Conservation (phyloP, 2,888 invertebrate genomes). For the Acleris literana region DNA sequence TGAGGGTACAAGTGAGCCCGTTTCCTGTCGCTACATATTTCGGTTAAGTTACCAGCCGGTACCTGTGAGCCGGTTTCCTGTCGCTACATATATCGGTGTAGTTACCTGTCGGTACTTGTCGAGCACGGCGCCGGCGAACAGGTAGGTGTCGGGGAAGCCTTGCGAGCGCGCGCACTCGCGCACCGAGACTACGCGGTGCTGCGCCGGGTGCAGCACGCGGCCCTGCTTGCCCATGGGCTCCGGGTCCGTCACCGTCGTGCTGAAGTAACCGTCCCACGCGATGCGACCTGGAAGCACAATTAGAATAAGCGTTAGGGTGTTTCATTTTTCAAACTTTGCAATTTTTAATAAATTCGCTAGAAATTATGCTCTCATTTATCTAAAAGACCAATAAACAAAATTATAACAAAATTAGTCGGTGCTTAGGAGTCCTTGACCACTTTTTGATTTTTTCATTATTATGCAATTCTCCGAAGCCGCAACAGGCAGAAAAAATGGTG, state of each 20-base stretch:
- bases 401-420: too few relatives aligned
- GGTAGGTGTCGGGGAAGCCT: constrained; percentile 89
- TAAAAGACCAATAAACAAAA: too few relatives aligned
- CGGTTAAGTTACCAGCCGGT: constrained; percentile 86
- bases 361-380: too few relatives aligned
- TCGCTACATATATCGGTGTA: neutral
- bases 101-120: constrained; percentile 91
- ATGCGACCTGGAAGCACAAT: constrained; percentile 80
- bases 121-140: constrained; percentile 88
- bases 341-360: too few relatives aligned
- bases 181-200: constrained; percentile 92
- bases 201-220: constrained; percentile 91
- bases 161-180: constrained; percentile 94
- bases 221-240: constrained; percentile 97
- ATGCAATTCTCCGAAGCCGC: too few relatives aligned
- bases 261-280: constrained; percentile 93
- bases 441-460: too few relatives aligned
- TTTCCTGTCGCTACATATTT: neutral
- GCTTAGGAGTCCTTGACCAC: too few relatives aligned
- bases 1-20: too few relatives aligned
- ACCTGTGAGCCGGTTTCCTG: constrained; percentile 83
- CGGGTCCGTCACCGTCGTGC: constrained; percentile 93
- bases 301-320: too few relatives aligned
- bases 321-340: too few relatives aligned
- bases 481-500: too few relatives aligned